Conservation (phyloP, 1,140 invertebrate species). For the Hirudo medicinalis region DNA sequence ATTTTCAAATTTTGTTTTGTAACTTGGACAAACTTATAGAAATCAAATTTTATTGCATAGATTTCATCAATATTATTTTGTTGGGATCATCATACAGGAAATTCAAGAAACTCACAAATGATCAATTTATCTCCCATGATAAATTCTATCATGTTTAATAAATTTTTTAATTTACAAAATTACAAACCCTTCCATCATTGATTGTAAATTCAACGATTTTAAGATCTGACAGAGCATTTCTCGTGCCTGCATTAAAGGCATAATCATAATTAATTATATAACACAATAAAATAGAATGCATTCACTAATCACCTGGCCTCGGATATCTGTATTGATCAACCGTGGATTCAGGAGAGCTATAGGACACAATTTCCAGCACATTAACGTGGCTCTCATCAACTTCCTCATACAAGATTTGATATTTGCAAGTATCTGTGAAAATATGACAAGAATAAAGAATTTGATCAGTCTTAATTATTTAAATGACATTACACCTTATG, state of each 20-base stretch:
- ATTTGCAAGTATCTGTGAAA: constrained; percentile 33
- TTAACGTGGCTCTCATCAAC: constrained; percentile 88
- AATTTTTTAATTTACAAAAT: constrained; percentile 32
- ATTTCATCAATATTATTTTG: background rate
- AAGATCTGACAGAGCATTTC: constrained; percentile 74
- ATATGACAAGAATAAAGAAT: too few relatives aligned
- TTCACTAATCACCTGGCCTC: constrained; percentile 52
- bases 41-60: background rate
- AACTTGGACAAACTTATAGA: too few relatives aligned
- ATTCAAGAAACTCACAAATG: constrained; percentile 34
- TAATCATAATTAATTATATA: background rate
- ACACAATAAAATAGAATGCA: constrained; percentile 11
- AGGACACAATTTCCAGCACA: constrained; percentile 71
- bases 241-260: constrained; percentile 42
- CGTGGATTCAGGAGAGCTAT: constrained; percentile 58
- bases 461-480: too few relatives aligned
- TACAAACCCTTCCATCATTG: constrained; percentile 49
- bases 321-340: constrained; percentile 85
- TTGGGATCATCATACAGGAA: constrained; percentile 49
- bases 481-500: too few relatives aligned
- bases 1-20: too few relatives aligned
- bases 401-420: constrained; percentile 86
- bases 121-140: too few relatives aligned
- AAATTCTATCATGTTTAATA: too few relatives aligned
- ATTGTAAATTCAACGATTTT: constrained; percentile 74